Percentiles rank a stretch among this genome's conserved stretches.
These are phyloP conservation scores for Tachyglossus aculeatus DNA, from an alignment of 2,797 vertebrate genomes.

Conservation along the genomic window DNA sequence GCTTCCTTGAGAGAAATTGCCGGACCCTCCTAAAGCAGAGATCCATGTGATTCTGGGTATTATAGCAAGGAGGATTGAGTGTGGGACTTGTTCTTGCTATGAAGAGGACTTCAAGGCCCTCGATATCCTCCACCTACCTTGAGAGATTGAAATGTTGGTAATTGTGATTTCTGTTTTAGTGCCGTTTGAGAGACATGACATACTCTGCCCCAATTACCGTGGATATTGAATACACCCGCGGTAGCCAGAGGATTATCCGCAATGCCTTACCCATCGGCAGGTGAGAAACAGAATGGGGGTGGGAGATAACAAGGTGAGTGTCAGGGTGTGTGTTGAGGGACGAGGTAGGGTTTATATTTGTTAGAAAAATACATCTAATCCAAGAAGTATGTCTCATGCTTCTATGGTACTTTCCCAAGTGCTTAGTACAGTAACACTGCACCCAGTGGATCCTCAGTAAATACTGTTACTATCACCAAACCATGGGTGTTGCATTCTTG, in stretches of 20 bases:
- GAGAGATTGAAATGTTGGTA: neutral
- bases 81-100: fast-evolving
- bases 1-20: too few relatives aligned
- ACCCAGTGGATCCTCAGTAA: too few relatives aligned
- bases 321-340: neutral
- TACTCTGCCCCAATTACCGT: constrained; percentile 96
- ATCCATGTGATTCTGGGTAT: too few relatives aligned
- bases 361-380: too few relatives aligned
- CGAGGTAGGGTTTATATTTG: too few relatives aligned
- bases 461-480: too few relatives aligned
- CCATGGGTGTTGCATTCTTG: too few relatives aligned
- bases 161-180: constrained; percentile 73
- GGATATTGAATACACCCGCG: constrained; percentile 97
- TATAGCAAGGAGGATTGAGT: neutral
- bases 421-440: too few relatives aligned
- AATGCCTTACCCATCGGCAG: constrained; percentile 95
- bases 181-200: constrained; percentile 95
- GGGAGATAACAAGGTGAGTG: neutral
- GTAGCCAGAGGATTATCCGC: constrained; percentile 97
- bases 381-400: too few relatives aligned
- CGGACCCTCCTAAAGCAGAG: too few relatives aligned
- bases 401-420: too few relatives aligned
- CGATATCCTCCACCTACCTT: neutral
- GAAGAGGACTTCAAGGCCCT: neutral
- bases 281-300: constrained; percentile 61